Base-by-base conservation (phyloP, 1,140 invertebrate genomes). In the Lordiphosa stackelbergi region DNA sequence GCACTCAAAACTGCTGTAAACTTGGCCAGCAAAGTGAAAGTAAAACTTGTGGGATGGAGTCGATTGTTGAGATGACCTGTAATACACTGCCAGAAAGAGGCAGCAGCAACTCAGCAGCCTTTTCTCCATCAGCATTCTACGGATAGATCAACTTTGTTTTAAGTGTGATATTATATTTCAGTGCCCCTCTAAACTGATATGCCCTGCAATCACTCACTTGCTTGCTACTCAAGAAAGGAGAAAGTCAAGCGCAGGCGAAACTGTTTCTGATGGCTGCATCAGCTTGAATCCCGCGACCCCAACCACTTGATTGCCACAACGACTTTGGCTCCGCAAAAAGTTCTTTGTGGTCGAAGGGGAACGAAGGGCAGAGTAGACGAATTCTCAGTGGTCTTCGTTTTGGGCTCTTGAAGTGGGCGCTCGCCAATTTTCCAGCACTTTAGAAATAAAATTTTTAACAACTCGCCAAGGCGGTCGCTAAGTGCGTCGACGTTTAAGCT, bases 371-470 rank as follows among this genome's bases (percentile, higher is more conserved):
- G 11, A 4, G 37, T 5, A 8, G 43, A 36, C 38, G 58, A 68
- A 68, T 66, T 53, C 63, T 58, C 54, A 54, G 35, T 59, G 55
- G 63, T 41, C 38, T 41, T 41, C 10, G 40, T 42, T 19, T 45
- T 48, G 43, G 37, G 35, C 46, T 22, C 45, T 60, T 66, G 64
- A 79, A 75, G 66, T 75, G 72, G 68, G 45, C 66, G 63, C 57
- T 69, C 70, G 66, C 40, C 72, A 74, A 81, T 81, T 83, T 81
- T 65, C 62, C 63, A 83, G 77, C 77, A 81, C 71, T 81, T 72
- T 83, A 75, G 53, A 53, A 83, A 83, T 83, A 75, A 59, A 81
- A 81, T 81, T 81, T 75, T 81, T 68, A 83, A 75, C 71, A 81
- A 72, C 75, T 83, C 68, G 77, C 55, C 59, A 66, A 73, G 66